These are phyloP conservation scores for Spinibarbus caldwelli DNA, from an alignment of 2,797 vertebrate species.

Conservation along the genomic window DNA sequence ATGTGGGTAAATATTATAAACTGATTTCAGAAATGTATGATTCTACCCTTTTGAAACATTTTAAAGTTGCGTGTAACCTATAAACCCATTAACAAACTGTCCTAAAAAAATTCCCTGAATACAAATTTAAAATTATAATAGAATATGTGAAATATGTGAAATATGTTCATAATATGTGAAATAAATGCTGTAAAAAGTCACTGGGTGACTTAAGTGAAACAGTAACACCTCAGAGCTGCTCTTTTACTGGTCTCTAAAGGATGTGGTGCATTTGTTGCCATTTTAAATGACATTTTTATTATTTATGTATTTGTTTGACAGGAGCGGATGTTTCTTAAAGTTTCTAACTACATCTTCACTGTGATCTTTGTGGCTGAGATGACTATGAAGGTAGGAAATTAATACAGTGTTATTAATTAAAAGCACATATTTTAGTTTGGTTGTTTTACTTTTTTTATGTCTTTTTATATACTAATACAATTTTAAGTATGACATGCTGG, in stretches of 20 bases:
- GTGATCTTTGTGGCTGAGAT: slow-evolving; percentile 95
- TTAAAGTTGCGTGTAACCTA: not conserved
- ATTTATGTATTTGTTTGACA: slow-evolving; percentile 68
- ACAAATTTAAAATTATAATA: not conserved
- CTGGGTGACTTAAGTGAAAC: not conserved
- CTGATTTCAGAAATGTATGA: not conserved
- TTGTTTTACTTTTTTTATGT: not conserved
- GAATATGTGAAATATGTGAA: too few species aligned
- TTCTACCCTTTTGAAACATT: not conserved
- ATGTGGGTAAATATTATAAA: not conserved
- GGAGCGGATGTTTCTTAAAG: slow-evolving; percentile 91
- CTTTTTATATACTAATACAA: not conserved
- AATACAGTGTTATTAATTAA: not conserved
- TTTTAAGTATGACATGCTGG: not conserved
- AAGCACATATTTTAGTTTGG: not conserved
- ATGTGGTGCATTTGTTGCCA: not conserved
- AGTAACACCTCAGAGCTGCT: not conserved
- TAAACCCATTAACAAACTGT: not conserved
- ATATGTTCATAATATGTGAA: not conserved
- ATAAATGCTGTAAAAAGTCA: not conserved
- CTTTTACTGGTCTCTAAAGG: not conserved
- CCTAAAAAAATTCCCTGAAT: too few species aligned
- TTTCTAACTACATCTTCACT: slow-evolving; percentile 97
- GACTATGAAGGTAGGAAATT: slow-evolving; percentile 71
- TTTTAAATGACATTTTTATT: not conserved